Percentiles rank a stretch among this genome's conserved stretches.
phyloP scores from a whole-genome alignment of 2,888 invertebrate genomes.

The Amphipyra tragopoginis region DNA sequence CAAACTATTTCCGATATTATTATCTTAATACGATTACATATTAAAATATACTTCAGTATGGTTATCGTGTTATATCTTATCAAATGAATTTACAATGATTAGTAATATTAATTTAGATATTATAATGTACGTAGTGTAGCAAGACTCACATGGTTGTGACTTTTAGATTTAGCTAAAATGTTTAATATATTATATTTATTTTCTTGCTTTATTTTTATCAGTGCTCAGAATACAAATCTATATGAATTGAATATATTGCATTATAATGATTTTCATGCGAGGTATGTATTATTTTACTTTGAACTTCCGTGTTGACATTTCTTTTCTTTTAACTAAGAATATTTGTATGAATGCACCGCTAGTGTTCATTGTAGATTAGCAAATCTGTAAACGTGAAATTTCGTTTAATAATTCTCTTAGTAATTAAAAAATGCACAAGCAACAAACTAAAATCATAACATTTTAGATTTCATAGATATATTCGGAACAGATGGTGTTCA shows the following conservation, averaged over 20 bases:
- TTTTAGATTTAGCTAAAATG: constrained; percentile 38
- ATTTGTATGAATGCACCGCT: too few species aligned
- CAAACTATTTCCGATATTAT: neutral
- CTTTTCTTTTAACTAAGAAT: neutral
- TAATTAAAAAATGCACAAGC: too few species aligned
- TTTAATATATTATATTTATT: constrained; percentile 50
- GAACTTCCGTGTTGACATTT: neutral
- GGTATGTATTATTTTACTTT: constrained; percentile 63
- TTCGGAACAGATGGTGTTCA: too few species aligned
- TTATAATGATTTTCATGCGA: constrained; percentile 85
- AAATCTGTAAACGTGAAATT: too few species aligned
- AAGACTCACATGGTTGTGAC: neutral
- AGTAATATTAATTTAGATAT: constrained; percentile 5
- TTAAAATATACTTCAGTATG: neutral
- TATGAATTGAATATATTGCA: constrained; percentile 81
- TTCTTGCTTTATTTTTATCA: constrained; percentile 48
- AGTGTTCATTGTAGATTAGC: too few species aligned
- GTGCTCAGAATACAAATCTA: constrained; percentile 55
- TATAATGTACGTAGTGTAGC: neutral
- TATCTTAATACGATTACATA: constrained; percentile 7
- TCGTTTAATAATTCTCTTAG: too few species aligned
- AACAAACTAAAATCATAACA: too few species aligned
- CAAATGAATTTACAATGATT: constrained; percentile 8
- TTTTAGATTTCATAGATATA: too few species aligned
- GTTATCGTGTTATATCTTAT: constrained; percentile 17